A percentile compares a stretch with the other conserved stretches of the same genome.
Conservation (phyloP, 2,888 invertebrate species). For the Hypolimnas misippus region DNA sequence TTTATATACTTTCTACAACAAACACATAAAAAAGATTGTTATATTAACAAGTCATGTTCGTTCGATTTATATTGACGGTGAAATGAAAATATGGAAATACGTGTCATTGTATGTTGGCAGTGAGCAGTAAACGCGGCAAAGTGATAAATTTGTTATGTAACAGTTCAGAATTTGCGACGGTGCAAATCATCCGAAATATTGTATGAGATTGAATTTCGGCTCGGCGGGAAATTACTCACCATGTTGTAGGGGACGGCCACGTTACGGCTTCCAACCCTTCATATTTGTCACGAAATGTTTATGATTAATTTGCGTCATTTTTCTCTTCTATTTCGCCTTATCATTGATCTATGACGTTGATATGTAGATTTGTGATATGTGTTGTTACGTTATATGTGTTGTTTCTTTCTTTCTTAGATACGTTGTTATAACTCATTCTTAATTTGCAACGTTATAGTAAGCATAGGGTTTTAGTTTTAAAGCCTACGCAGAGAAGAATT, state of each 20-base stretch:
- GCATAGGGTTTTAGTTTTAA: too few species aligned
- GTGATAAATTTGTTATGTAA: constrained; percentile 80
- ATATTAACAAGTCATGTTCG: constrained; percentile 26
- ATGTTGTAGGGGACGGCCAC: constrained; percentile 35
- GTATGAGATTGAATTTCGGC: constrained; percentile 67
- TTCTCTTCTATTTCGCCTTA: constrained; percentile 28
- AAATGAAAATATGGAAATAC: constrained; percentile 40
- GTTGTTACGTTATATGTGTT: too few species aligned
- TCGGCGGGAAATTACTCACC: constrained; percentile 60
- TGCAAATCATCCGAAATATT: constrained; percentile 74
- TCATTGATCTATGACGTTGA: constrained; percentile 16
- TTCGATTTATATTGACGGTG: constrained; percentile 22
- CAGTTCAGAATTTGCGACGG: constrained; percentile 67
- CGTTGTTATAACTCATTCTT: too few species aligned
- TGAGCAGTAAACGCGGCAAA: constrained; percentile 60
- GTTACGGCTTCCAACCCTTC: constrained; percentile 39
- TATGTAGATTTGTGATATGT: constrained; percentile 8
- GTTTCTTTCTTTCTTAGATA: too few species aligned
- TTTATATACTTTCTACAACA: neutral
- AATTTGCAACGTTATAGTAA: too few species aligned
- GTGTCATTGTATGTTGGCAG: constrained; percentile 42
- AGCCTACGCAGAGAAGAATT: too few species aligned
- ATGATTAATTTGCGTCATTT: constrained; percentile 48
- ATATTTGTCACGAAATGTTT: constrained; percentile 45
- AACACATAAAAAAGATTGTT: constrained; percentile 6